Percentiles rank a stretch among this genome's conserved stretches.
Conservation (phyloP, 2,113 vertebrate species). For the Nibea coibor region DNA sequence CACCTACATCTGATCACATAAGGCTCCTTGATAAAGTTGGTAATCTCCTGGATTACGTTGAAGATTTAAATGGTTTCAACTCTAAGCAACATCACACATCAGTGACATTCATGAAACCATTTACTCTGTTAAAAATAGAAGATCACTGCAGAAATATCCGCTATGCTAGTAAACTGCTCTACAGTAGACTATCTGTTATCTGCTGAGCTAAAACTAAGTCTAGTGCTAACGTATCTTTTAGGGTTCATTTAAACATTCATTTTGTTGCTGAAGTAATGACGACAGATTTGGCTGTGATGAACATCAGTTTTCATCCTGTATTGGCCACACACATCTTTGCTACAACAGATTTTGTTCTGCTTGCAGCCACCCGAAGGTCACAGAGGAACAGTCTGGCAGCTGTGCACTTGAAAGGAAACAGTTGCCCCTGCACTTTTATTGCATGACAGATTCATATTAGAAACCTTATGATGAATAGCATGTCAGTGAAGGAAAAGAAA, state of each 20-base stretch:
- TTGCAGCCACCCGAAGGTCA: slow-evolving; percentile 13
- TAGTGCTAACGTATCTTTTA: background rate
- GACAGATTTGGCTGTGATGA: background rate
- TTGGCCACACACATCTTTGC: background rate
- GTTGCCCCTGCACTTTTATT: background rate
- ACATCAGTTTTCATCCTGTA: background rate
- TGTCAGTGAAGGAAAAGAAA: background rate
- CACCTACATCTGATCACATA: background rate
- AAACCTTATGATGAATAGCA: background rate
- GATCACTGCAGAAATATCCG: background rate
- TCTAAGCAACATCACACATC: background rate
- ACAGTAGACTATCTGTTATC: background rate
- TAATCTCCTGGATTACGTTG: background rate
- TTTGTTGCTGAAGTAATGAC: background rate
- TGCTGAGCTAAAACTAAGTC: background rate
- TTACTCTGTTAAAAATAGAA: background rate
- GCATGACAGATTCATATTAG: slow-evolving; percentile 3
- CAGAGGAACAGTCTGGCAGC: background rate
- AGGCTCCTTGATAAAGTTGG: background rate
- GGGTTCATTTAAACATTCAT: background rate
- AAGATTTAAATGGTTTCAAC: background rate
- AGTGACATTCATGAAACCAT: background rate
- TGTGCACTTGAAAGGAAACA: slow-evolving; percentile 5
- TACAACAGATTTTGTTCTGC: slow-evolving; percentile 19
- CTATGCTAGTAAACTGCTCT: background rate